A percentile compares a stretch with the other conserved stretches of the same genome.
Conservation (phyloP, 2,797 vertebrate species). For the Periophthalmus magnuspinnatus region DNA sequence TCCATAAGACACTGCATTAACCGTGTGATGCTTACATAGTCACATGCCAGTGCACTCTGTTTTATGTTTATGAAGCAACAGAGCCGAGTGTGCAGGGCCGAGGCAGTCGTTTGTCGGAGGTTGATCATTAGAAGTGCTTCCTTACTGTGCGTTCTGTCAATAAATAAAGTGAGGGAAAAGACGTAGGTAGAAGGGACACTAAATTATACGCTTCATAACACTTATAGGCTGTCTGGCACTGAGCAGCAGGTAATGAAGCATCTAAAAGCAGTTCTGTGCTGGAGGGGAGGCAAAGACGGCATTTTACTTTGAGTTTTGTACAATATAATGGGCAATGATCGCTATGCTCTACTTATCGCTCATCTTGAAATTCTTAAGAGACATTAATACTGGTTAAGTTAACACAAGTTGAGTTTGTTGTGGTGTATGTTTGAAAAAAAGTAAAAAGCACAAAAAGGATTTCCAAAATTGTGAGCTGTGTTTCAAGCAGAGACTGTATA, state of each 20-base stretch:
- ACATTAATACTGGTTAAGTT: neutral
- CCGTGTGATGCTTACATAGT: slow-evolving; percentile 21
- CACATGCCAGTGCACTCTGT: slow-evolving; percentile 16
- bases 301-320: neutral
- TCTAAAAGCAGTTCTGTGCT: neutral
- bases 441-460: too few species aligned
- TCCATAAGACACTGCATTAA: slow-evolving; percentile 10
- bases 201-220: slow-evolving; percentile 11
- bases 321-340: neutral
- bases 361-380: neutral
- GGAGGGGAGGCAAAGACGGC: neutral
- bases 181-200: neutral
- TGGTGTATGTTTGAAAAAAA: neutral
- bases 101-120: slow-evolving; percentile 11
- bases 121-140: slow-evolving; percentile 22
- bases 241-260: slow-evolving; percentile 18
- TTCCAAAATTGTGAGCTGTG: too few species aligned
- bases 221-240: slow-evolving; percentile 15
- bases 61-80: slow-evolving; percentile 7
- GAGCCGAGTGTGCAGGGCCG: slow-evolving; percentile 9
- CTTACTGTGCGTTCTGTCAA: slow-evolving; percentile 16
- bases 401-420: neutral
- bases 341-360: neutral
- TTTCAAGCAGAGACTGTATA: too few species aligned
- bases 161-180: slow-evolving; percentile 17